These are phyloP conservation scores for Antechinus flavipes DNA, from an alignment of 2,113 vertebrate species.

Conservation along the genomic window DNA sequence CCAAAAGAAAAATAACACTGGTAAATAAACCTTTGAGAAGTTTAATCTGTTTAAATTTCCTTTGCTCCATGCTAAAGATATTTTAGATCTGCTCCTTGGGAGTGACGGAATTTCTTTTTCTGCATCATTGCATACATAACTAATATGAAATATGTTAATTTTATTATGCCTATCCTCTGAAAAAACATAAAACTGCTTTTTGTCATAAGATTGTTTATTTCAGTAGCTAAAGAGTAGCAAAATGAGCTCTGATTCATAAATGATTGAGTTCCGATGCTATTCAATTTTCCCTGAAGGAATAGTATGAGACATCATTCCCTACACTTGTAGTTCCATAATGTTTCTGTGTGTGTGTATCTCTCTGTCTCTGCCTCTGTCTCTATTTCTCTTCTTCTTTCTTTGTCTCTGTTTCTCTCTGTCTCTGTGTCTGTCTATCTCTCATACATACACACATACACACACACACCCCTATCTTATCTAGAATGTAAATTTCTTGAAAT, in stretches of 20 bases:
- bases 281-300: constrained; percentile 12
- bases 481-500: neutral
- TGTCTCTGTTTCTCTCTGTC: too few relatives aligned
- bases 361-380: neutral
- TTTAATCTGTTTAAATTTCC: constrained; percentile 29
- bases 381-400: neutral
- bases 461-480: neutral
- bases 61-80: constrained; percentile 4
- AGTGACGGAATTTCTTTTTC: neutral
- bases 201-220: constrained; percentile 16
- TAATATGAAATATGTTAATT: constrained; percentile 21
- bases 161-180: constrained; percentile 11
- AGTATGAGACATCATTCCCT: neutral
- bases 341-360: neutral
- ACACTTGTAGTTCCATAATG: neutral
- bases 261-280: neutral
- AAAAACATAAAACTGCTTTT: constrained; percentile 43
- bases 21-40: neutral
- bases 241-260: constrained; percentile 17
- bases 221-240: constrained; percentile 38
- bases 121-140: neutral
- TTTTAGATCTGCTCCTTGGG: neutral
- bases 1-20: neutral
- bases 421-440: neutral
- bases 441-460: too few relatives aligned